Percentiles rank a stretch among this genome's conserved stretches.
These are phyloP conservation scores for Scolopax bukidnonensis DNA, from an alignment of 2,797 vertebrate species.

Conservation along the genomic window DNA sequence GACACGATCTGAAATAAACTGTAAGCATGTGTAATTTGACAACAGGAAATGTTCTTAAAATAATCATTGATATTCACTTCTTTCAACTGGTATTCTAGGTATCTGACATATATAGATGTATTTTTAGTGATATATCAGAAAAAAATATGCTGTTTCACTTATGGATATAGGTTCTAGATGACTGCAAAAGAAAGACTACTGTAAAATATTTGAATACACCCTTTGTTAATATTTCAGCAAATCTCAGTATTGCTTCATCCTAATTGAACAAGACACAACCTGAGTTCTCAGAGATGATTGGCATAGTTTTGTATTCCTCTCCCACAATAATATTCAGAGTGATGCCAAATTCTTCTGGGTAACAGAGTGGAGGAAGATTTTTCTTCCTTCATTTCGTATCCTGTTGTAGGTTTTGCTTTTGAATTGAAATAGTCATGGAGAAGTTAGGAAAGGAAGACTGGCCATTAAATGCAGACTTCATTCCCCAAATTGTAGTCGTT, in stretches of 20 bases:
- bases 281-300: not conserved
- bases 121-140: not conserved
- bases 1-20: slow-evolving; percentile 96
- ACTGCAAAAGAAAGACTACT: not conserved
- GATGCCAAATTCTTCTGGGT: not conserved
- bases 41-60: not conserved
- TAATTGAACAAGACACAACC: not conserved
- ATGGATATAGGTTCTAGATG: not conserved
- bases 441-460: not conserved
- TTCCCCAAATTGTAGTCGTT: not conserved
- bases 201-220: not conserved
- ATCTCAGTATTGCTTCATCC: not conserved
- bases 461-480: not conserved
- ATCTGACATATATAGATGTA: not conserved
- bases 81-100: not conserved
- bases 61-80: not conserved
- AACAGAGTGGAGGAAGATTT: not conserved
- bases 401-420: not conserved
- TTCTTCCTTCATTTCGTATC: not conserved
- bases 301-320: not conserved
- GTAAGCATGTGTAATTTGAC: slow-evolving; percentile 79
- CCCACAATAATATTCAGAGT: not conserved
- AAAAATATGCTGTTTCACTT: not conserved
- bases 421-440: not conserved
- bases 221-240: not conserved